Evolutionary conservation across 2,797 vertebrate genomes (phyloP).

Genomic region (Geotrypetes seraphini): DNA sequence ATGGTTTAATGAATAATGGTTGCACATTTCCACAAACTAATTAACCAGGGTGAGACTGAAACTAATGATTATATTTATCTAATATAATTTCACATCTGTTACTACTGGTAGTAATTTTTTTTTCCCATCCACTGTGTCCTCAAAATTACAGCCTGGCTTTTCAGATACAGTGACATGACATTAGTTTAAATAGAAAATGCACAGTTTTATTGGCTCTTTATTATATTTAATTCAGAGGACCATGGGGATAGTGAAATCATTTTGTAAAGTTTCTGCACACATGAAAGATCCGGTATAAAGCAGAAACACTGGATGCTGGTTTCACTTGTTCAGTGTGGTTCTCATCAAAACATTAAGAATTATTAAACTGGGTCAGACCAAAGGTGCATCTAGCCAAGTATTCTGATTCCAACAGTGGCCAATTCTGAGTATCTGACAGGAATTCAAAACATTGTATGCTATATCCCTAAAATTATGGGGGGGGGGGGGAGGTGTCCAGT

Average conservation of each 20-base stretch:
- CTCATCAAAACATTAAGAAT: too few species aligned
- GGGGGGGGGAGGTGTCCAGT: too few species aligned
- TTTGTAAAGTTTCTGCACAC: neutral
- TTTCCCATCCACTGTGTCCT: slow-evolving; percentile 43
- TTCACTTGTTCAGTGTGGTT: neutral
- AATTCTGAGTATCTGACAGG: too few species aligned
- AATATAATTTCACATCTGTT: slow-evolving; percentile 97
- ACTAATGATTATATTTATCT: slow-evolving; percentile 98
- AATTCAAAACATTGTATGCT: too few species aligned
- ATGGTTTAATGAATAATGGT: slow-evolving; percentile 97
- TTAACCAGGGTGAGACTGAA: slow-evolving; percentile 95
- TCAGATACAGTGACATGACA: slow-evolving; percentile 34
- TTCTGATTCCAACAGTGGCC: too few species aligned
- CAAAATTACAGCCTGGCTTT: slow-evolving; percentile 50
- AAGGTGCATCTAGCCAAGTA: too few species aligned
- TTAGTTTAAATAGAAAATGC: slow-evolving; percentile 33
- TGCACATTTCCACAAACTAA: slow-evolving; percentile 97
- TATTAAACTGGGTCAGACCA: too few species aligned
- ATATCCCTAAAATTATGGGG: too few species aligned
- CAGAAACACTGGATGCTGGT: fast-evolving
- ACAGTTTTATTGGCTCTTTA: slow-evolving; percentile 20
- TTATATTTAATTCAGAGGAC: slow-evolving; percentile 9
- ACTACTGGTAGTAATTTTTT: slow-evolving; percentile 59
- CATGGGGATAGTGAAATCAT: slow-evolving; percentile 3
- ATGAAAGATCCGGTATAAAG: neutral